Evolutionary conservation across 2,888 invertebrate genomes (phyloP), one percentile per base, ranked within the genome.

Genomic region (Cephus pygmeus): DNA sequence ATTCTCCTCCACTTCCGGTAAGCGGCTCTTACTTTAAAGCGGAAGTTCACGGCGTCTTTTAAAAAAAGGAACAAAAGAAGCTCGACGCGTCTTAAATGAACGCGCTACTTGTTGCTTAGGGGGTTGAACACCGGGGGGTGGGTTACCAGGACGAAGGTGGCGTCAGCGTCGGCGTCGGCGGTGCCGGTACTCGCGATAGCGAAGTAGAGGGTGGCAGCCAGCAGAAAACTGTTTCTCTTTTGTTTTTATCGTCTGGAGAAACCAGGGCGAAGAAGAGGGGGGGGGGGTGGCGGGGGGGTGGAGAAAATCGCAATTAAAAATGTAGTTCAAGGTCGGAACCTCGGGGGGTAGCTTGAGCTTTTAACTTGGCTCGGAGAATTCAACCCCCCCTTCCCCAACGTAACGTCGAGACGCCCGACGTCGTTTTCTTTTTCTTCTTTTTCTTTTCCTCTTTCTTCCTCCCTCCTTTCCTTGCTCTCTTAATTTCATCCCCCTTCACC

Each of bases 51-150:
- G 85, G 85, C 86, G 84, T 75, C 69, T 77, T 73, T 87, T 87
- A 87, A 85, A 87, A 88, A 89, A 90, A 90, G 86, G 90, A 91
- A 91, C 91, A 91, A 91, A 91, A 91, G 90, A 91, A 91, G 87
- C 88, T 85, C 89, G 89, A 89, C 90, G 88, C 90, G 90, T 91
- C 91, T 91, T 91, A 91, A 91, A 91, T 91, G 91, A 91, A 91
- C 90, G 91, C 91, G 91, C 91, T 90, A 91, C 91, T 91, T 91
- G 91, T 91, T 91, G 91, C 91, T 89, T 88, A 85, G 87, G 85
- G 87, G 78, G 40, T 30, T 15, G 69, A 83, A 83, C 83, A 81
- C 81, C 80, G 77, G 75, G 75, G 69, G 75, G 80, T 81, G 80
- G 80, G 83, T 83, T 81, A 80, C 82, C 81, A 82, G 81, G 83